Percentiles rank a stretch among this genome's conserved stretches.
These are phyloP conservation scores for Sebastes hopkinsi DNA, from an alignment of 2,797 vertebrate genomes.

Conservation along the genomic window DNA sequence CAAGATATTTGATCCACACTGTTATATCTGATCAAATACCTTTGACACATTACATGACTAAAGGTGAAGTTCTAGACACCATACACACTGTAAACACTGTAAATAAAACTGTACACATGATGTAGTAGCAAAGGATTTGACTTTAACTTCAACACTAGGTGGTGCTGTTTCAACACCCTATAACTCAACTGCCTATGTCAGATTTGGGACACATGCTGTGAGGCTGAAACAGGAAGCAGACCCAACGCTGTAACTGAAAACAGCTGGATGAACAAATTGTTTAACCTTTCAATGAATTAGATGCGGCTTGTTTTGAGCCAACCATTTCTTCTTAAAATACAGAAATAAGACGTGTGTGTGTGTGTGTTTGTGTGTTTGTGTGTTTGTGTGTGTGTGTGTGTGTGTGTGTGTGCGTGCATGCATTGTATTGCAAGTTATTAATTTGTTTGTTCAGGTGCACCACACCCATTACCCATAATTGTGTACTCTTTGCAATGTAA, in stretches of 20 bases:
- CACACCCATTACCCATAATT: constrained; percentile 30
- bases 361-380: not conserved
- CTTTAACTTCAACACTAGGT: constrained; percentile 29
- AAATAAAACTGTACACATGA: no score
- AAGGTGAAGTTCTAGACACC: not conserved
- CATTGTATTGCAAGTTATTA: not conserved
- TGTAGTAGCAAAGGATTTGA: not conserved
- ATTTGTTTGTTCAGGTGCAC: constrained; percentile 25
- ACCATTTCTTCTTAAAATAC: not conserved
- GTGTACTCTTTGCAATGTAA: constrained; percentile 14
- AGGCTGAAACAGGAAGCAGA: not conserved
- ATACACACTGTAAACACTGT: not conserved
- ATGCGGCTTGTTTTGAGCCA: not conserved
- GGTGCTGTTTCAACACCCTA: constrained; percentile 30
- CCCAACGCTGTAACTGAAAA: not conserved
- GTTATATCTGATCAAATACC: not conserved
- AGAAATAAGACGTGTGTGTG: not conserved
- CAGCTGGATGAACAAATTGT: not conserved
- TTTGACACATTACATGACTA: not conserved
- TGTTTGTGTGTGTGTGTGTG: not conserved
- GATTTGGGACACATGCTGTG: not conserved
- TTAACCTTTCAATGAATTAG: not conserved
- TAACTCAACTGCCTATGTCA: not conserved
- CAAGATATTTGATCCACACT: not conserved
- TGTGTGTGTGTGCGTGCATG: not conserved